Conservation (phyloP, 2,113 vertebrate genomes). For the Rhynchomys soricoides region DNA sequence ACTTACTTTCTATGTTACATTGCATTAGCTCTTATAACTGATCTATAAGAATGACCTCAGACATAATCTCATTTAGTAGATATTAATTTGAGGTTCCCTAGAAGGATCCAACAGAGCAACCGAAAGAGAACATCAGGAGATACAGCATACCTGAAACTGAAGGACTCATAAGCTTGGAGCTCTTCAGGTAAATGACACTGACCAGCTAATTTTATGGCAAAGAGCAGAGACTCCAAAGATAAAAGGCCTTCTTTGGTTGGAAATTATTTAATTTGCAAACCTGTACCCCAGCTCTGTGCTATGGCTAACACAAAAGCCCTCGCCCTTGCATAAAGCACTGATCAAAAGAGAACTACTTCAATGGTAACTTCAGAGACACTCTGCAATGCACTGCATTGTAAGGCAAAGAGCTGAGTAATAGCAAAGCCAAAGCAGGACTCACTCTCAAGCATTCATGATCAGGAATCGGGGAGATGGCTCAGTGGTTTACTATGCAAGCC, state of each 20-base stretch:
- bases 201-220: background rate
- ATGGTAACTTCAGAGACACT: background rate
- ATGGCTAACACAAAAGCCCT: background rate
- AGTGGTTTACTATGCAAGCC: background rate
- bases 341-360: background rate
- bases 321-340: fast-evolving
- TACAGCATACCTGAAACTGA: background rate
- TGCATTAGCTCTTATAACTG: background rate
- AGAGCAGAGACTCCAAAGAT: background rate
- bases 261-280: background rate
- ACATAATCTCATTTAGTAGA: background rate
- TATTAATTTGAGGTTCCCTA: background rate
- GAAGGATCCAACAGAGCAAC: background rate
- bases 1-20: background rate
- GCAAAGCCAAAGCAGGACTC: background rate
- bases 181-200: background rate
- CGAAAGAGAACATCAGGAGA: background rate
- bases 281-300: background rate
- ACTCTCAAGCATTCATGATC: background rate
- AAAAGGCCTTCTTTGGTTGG: background rate
- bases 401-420: background rate
- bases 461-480: background rate
- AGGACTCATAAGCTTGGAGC: background rate
- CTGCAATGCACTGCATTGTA: background rate
- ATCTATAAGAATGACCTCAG: background rate